Evolutionary conservation across 2,888 invertebrate species (phyloP).

Genomic region (Andrena praecox): DNA sequence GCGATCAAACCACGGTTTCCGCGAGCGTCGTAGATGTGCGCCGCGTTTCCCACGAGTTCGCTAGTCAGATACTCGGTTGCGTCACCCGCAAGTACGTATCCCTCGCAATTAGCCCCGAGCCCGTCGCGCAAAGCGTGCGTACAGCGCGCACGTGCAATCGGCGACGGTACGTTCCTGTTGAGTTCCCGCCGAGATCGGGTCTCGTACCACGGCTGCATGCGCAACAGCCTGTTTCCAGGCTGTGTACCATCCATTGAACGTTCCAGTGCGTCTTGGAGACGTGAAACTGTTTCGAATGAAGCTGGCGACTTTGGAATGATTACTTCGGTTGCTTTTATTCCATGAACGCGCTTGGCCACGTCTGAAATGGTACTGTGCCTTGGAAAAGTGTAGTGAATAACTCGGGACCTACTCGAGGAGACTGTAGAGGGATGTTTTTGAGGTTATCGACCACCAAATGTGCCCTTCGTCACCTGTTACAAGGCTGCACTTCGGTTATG

Average conservation of each 20-base stretch:
- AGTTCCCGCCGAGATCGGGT: background rate
- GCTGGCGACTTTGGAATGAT: background rate
- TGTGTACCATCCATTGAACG: conserved; percentile 6
- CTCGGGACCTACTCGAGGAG: too few species aligned
- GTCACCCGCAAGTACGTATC: conserved; percentile 19
- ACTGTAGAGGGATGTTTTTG: too few species aligned
- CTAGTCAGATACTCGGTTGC: conserved; percentile 16
- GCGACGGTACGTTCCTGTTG: background rate
- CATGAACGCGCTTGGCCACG: too few species aligned
- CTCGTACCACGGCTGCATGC: background rate
- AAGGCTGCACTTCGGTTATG: background rate
- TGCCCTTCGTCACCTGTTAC: too few species aligned
- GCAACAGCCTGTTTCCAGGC: conserved; percentile 1
- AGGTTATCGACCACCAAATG: too few species aligned
- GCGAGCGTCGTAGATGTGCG: background rate
- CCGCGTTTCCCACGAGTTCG: conserved; percentile 32
- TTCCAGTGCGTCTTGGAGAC: background rate
- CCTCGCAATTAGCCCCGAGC: conserved; percentile 25
- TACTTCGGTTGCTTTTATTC: background rate
- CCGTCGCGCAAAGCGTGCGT: conserved; percentile 16
- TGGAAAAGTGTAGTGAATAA: too few species aligned
- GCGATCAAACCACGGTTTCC: conserved; percentile 37
- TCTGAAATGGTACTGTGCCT: too few species aligned
- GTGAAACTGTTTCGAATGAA: background rate
- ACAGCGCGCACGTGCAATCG: conserved; percentile 15